Evolutionary conservation across 1,140 invertebrate genomes (phyloP), one percentile per base, ranked within the genome.

Genomic region (Hirudo medicinalis): DNA sequence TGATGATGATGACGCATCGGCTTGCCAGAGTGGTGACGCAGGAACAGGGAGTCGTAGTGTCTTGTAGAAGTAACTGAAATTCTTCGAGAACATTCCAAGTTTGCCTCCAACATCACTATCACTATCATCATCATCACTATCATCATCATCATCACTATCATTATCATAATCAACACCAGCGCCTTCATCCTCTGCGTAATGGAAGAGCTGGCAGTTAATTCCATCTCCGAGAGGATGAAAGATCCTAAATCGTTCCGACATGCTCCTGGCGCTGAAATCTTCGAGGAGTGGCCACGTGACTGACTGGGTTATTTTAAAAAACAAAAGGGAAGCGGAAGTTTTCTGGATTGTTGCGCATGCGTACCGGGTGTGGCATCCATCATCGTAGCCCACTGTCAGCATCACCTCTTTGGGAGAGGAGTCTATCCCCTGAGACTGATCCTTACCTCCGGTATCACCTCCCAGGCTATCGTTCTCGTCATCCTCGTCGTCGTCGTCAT

Each of bases 341-440:
- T 69, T 36, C 29, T 49, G 27, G 66, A 72, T 40, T 29, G 49
- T 67, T 15, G 66, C 49, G 66, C 73, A 74, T 29, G 70, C 67
- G 73, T 74, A 74, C 6, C 66, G 57, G 54, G 70, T 70, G n/a
- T 63, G 57, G 53, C 73, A 74, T 22, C 73, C 73, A 32, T 74
- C 70, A 19, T 20, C 40, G 66, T 54, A 71, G n/a, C 67, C 70
- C 25, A 57, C 54, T 49, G 71, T 66, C 54, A 74, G 54, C 73
- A 74, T 74, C 57, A 49, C 53, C 13, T 71, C 54, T 40, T 25
- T 32, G 40, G 43, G n/a, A n/a, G 67, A 25, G 32, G 17, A 53
- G 40, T 36, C 69, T 54, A 27, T 49, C 67, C 13, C 67, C 25
- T 22, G 22, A 68, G 3, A 22, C 22, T 32, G n/a, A 32, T 22